Evolutionary conservation across 1,140 invertebrate genomes (phyloP).

Genomic region (Drosophila bipectinata): DNA sequence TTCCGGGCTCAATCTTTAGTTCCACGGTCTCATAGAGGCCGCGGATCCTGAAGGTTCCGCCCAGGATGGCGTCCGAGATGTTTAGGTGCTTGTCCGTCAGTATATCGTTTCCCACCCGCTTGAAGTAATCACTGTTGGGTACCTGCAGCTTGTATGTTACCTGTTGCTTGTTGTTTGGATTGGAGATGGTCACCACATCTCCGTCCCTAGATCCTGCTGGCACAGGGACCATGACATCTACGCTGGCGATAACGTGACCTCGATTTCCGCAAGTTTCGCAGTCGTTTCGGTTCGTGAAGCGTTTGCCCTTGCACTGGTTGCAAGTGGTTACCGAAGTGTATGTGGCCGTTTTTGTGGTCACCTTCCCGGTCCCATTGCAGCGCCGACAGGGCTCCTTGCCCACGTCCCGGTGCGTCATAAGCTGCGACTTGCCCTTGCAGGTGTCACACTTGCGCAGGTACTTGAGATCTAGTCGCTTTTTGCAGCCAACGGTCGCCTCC

Average conservation of each 20-base stretch:
- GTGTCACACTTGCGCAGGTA: conserved; percentile 68
- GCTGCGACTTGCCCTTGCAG: conserved; percentile 74
- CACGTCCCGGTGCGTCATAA: conserved; percentile 56
- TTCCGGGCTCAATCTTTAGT: conserved; percentile 66
- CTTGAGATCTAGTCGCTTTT: conserved; percentile 62
- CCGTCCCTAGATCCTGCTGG: conserved; percentile 67
- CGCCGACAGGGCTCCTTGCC: conserved; percentile 72
- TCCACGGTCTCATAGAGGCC: conserved; percentile 72
- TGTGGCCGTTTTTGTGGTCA: conserved; percentile 60
- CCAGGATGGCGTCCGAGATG: conserved; percentile 71
- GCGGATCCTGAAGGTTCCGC: conserved; percentile 61
- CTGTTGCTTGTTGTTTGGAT: conserved; percentile 67
- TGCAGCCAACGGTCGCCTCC: conserved; percentile 71
- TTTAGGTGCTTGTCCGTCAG: conserved; percentile 66
- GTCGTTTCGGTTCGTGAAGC: conserved; percentile 71
- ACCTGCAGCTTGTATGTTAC: conserved; percentile 64
- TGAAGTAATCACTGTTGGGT: conserved; percentile 62
- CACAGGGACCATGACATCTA: conserved; percentile 57
- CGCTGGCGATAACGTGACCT: conserved; percentile 55
- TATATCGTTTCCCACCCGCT: conserved; percentile 70
- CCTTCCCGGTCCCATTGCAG: conserved; percentile 70
- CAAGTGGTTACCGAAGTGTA: conserved; percentile 51
- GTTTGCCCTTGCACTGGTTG: conserved; percentile 67
- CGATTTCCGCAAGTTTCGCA: conserved; percentile 71
- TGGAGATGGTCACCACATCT: conserved; percentile 63